Evolutionary conservation across 1,140 invertebrate genomes (phyloP).

Genomic region (Drosophila sulfurigaster): DNA sequence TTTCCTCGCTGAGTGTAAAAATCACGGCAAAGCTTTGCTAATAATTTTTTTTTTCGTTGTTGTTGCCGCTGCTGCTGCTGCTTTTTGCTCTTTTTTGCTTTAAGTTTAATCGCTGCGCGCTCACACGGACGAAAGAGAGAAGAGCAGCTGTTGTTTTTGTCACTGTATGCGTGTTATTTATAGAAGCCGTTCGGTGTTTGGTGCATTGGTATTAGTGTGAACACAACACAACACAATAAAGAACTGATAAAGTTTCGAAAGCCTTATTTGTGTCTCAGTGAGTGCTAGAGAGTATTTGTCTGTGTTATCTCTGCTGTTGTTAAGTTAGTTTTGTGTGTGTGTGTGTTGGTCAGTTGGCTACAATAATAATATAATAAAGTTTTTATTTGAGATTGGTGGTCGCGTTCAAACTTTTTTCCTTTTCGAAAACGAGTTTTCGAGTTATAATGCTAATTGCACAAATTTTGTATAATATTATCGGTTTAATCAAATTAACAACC

Average conservation of each 20-base stretch:
- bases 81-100: constrained; percentile 30
- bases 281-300: constrained; percentile 7
- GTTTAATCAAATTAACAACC: constrained; percentile 56
- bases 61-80: too few species aligned
- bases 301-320: constrained; percentile 13
- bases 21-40: constrained; percentile 66
- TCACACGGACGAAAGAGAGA: constrained; percentile 40
- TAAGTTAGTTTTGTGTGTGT: constrained; percentile 38
- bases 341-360: constrained; percentile 16
- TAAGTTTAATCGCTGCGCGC: constrained; percentile 54
- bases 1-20: constrained; percentile 60
- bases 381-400: constrained; percentile 35
- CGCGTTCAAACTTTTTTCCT: constrained; percentile 23
- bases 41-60: constrained; percentile 45
- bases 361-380: constrained; percentile 32
- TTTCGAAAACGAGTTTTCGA: constrained; percentile 65
- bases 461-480: constrained; percentile 47
- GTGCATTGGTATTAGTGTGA: constrained; percentile 14
- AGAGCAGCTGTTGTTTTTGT: constrained; percentile 7
- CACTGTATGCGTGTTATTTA: constrained; percentile 68
- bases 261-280: constrained; percentile 30
- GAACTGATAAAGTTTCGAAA: constrained; percentile 51
- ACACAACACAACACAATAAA: too few species aligned
- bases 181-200: constrained; percentile 20
- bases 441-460: constrained; percentile 58